Percentiles rank a stretch among this genome's conserved stretches.
Evolutionary conservation across 1,140 invertebrate species (phyloP).

Genomic region (Platyura marginata): DNA sequence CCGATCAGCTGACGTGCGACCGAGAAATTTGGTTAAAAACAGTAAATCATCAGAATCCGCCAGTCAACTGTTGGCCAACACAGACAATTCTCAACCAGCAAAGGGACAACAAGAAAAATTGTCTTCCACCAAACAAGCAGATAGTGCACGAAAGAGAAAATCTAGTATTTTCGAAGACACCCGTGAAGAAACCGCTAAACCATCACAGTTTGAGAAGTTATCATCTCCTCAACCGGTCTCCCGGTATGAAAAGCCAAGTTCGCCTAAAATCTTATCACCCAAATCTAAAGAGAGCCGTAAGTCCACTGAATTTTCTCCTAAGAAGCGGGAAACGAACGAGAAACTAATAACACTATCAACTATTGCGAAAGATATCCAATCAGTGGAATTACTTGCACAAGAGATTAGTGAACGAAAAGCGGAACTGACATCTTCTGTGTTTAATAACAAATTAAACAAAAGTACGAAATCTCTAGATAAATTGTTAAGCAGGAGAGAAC

Average conservation of each 20-base stretch:
- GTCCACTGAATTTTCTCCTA: constrained; percentile 35
- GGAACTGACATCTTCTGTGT: neutral
- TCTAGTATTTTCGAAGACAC: neutral
- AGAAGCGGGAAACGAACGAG: constrained; percentile 52
- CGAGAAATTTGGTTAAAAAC: constrained; percentile 1
- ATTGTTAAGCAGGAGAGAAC: constrained; percentile 17
- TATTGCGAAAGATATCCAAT: neutral
- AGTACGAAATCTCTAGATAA: constrained; percentile 14
- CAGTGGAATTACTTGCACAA: constrained; percentile 1
- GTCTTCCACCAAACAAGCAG: no score
- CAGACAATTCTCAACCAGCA: neutral
- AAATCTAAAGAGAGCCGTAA: constrained; percentile 33
- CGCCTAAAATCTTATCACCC: no score
- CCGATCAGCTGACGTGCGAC: neutral
- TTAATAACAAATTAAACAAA: constrained; percentile 5
- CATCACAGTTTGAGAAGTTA: neutral
- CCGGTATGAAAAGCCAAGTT: neutral
- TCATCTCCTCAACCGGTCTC: neutral
- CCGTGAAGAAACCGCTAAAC: no score
- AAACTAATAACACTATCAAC: constrained; percentile 29
- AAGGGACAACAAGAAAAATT: no score
- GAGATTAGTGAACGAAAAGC: constrained; percentile 1
- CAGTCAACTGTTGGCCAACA: no score
- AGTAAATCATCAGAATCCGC: neutral
- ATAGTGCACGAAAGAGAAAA: neutral